Percentiles rank a stretch among this genome's conserved stretches.
Evolutionary conservation across 1,140 invertebrate species (phyloP).

Genomic region (Bombus breviceps): DNA sequence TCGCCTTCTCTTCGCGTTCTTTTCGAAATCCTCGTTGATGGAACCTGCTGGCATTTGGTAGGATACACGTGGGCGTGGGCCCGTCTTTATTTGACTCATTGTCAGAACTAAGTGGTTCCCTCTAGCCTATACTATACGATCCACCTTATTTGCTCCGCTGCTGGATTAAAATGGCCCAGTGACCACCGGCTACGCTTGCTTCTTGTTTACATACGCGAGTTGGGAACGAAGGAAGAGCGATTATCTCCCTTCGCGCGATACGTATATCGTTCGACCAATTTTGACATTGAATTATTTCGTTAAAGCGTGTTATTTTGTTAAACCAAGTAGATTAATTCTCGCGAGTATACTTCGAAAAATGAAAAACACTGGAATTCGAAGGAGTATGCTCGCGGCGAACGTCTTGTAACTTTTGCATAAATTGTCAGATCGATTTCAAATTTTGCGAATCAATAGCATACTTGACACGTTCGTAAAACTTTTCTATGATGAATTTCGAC

Average conservation of each 20-base stretch:
- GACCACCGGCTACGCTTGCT: slow-evolving; percentile 17
- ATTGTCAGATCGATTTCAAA: no score
- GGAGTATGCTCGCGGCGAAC: no score
- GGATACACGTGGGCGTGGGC: slow-evolving; percentile 47
- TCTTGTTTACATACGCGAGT: slow-evolving; percentile 8
- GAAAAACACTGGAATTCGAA: no score
- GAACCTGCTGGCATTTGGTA: slow-evolving; percentile 32
- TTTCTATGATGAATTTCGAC: background rate
- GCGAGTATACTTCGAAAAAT: no score
- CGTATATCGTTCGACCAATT: background rate
- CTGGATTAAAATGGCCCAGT: slow-evolving; percentile 44
- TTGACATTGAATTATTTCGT: no score
- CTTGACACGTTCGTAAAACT: background rate
- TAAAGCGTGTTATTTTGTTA: no score
- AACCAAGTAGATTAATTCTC: no score
- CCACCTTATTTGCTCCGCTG: slow-evolving; percentile 34
- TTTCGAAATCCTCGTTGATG: slow-evolving; percentile 56
- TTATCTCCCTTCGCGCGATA: background rate
- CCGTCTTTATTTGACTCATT: slow-evolving; percentile 60
- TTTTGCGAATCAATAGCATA: no score
- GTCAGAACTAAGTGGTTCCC: slow-evolving; percentile 35
- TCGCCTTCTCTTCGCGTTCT: slow-evolving; percentile 32
- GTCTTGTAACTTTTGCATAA: no score
- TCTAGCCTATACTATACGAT: slow-evolving; percentile 24
- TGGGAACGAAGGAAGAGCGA: background rate